These are phyloP conservation scores for Empidonax traillii DNA, from an alignment of 2,113 vertebrate species.

Conservation along the genomic window DNA sequence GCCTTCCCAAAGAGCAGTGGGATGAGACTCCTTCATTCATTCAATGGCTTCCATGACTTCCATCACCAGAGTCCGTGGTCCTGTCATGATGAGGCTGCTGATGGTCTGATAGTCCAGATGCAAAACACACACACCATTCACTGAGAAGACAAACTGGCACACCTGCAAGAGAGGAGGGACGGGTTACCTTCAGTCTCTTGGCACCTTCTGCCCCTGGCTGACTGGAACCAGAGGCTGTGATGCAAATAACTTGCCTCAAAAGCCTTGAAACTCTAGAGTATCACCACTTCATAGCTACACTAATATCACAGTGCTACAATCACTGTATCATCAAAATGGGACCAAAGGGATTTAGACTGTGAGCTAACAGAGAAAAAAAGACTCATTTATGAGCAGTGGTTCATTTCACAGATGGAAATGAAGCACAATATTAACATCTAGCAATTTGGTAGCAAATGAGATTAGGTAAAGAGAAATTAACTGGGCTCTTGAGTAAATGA, in stretches of 20 bases:
- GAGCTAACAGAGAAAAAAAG: neutral
- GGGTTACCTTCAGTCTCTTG: neutral
- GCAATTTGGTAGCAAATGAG: slow-evolving; percentile 24
- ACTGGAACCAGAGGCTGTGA: neutral
- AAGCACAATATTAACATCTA: slow-evolving; percentile 22
- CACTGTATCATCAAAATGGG: neutral
- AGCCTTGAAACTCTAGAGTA: neutral
- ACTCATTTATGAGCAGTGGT: neutral
- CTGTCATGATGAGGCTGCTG: slow-evolving; percentile 84
- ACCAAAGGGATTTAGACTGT: neutral
- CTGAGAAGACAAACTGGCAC: slow-evolving; percentile 84
- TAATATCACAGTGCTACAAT: neutral
- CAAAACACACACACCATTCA: slow-evolving; percentile 81
- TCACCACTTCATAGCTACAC: neutral
- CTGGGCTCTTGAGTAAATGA: slow-evolving; percentile 23
- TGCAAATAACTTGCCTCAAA: neutral
- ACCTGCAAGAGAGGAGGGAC: slow-evolving; percentile 69
- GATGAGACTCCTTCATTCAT: neutral
- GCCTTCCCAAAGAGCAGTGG: neutral
- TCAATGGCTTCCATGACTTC: slow-evolving; percentile 85
- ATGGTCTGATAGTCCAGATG: slow-evolving; percentile 81
- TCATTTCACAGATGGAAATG: slow-evolving; percentile 11
- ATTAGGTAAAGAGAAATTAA: slow-evolving; percentile 44
- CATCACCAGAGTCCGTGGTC: slow-evolving; percentile 80
- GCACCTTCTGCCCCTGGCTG: neutral